Conservation (phyloP, 2,888 invertebrate genomes). For the Hanleya hanleyi region DNA sequence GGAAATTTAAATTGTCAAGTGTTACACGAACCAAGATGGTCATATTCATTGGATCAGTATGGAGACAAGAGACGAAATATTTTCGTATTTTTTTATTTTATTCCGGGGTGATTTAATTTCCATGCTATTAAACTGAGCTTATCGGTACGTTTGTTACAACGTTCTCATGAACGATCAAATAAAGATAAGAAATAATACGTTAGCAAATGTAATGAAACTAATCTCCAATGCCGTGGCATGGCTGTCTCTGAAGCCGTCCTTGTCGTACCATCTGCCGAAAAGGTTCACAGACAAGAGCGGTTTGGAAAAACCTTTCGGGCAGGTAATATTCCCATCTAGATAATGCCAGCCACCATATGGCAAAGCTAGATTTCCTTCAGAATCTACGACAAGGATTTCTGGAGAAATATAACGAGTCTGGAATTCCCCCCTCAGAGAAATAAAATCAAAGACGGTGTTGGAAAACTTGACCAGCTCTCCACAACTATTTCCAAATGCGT, state of each 20-base stretch:
- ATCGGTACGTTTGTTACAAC: no score
- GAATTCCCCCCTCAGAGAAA: neutral
- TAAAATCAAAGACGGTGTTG: neutral
- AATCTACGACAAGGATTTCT: constrained; percentile 4
- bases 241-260: neutral
- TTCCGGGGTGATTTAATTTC: no score
- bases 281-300: neutral
- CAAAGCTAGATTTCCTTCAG: neutral
- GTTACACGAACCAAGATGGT: no score
- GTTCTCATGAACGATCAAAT: no score
- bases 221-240: no score
- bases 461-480: neutral
- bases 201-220: no score
- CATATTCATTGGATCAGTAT: no score
- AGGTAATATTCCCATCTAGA: neutral
- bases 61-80: no score
- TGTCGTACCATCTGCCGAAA: neutral
- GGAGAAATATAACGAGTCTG: neutral
- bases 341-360: neutral
- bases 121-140: no score
- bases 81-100: neutral
- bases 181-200: no score
- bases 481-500: neutral
- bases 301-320: neutral
- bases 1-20: no score